phyloP scores from a whole-genome alignment of 2,113 vertebrate genomes.

The Paramormyrops kingsleyae region DNA sequence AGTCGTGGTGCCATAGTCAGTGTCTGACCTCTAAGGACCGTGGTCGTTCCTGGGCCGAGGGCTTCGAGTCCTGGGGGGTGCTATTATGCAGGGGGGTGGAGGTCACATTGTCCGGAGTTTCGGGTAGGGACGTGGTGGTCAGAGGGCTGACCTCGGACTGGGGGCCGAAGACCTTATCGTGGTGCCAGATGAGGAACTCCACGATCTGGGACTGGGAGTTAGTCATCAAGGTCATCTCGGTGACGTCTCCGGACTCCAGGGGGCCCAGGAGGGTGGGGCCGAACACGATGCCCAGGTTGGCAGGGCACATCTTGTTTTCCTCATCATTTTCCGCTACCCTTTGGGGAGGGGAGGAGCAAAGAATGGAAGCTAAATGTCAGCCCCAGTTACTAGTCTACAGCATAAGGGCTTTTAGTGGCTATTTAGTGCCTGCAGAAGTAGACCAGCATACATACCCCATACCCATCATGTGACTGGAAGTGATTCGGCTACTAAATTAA shows the following conservation, averaged over 20 bases:
- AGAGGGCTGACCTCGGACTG: constrained; percentile 45
- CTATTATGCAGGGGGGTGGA: constrained; percentile 28
- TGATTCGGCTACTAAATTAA: neutral
- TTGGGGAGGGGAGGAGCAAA: neutral
- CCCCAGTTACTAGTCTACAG: neutral
- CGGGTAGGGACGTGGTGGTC: constrained; percentile 35
- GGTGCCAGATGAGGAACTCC: constrained; percentile 79
- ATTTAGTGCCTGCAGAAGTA: neutral
- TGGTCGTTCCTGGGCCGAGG: constrained; percentile 46
- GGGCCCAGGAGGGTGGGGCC: constrained; percentile 81
- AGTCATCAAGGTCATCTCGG: constrained; percentile 70
- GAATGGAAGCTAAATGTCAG: neutral
- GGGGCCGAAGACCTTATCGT: constrained; percentile 67
- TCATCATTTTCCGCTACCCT: constrained; percentile 75
- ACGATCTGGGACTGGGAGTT: constrained; percentile 76
- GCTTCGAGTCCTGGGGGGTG: constrained; percentile 22
- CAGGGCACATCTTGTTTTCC: constrained; percentile 87
- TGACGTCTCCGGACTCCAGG: constrained; percentile 49
- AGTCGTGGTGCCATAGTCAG: neutral
- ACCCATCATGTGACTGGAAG: neutral
- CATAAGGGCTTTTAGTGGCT: neutral
- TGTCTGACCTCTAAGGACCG: constrained; percentile 56
- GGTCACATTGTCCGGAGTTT: constrained; percentile 38
- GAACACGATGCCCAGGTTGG: constrained; percentile 88
- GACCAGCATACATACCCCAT: neutral